Percentiles rank a stretch among this genome's conserved stretches.
phyloP scores from a whole-genome alignment of 2,113 vertebrate species.

The Barbus barbus region DNA sequence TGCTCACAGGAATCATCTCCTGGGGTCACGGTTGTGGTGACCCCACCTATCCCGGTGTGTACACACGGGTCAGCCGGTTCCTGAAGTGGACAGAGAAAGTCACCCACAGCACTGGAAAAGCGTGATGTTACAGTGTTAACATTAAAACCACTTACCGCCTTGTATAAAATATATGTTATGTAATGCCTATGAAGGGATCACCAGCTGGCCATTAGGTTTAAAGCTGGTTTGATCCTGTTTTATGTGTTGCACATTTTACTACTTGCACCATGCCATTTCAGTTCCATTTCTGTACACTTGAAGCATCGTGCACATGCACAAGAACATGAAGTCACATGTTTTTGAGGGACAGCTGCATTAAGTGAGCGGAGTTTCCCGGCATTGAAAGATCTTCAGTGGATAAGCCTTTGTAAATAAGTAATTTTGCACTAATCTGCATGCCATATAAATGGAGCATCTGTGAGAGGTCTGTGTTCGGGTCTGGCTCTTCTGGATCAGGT shows the following conservation, averaged over 20 bases:
- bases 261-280: constrained; percentile 17
- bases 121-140: constrained; percentile 21
- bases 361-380: constrained; percentile 14
- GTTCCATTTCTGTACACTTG: constrained; percentile 14
- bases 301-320: constrained; percentile 15
- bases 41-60: constrained; percentile 85
- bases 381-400: background rate
- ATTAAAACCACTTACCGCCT: background rate
- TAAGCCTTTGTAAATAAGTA: constrained; percentile 25
- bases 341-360: constrained; percentile 6
- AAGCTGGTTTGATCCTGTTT: background rate
- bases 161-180: background rate
- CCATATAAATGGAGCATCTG: constrained; percentile 29
- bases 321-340: background rate
- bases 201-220: constrained; percentile 11
- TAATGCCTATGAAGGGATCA: constrained; percentile 5
- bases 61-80: constrained; percentile 85
- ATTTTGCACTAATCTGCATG: constrained; percentile 52
- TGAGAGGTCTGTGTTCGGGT: background rate
- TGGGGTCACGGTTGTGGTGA: constrained; percentile 88
- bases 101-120: constrained; percentile 59
- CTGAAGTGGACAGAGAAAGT: constrained; percentile 83
- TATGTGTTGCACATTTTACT: constrained; percentile 24
- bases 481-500: background rate
- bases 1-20: constrained; percentile 84